Evolutionary conservation across 23 tunicate genomes (phyloP).

Genomic region (Phallusia fumigata): DNA sequence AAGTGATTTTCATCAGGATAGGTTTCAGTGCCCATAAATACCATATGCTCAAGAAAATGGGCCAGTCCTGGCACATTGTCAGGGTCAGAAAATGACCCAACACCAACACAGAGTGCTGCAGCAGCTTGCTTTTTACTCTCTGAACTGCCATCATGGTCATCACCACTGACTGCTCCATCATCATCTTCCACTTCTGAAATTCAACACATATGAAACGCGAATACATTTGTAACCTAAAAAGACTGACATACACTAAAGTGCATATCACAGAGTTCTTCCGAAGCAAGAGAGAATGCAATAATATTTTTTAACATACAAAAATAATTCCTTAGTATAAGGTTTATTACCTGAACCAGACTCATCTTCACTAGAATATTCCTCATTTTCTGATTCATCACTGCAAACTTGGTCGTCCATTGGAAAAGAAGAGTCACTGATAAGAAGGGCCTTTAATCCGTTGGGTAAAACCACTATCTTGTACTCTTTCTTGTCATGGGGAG

Average conservation of each 20-base stretch:
- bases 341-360: conserved; percentile 10
- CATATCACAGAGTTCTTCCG: too few species aligned
- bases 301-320: too few species aligned
- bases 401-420: neutral
- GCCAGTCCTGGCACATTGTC: conserved; percentile 78
- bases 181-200: neutral
- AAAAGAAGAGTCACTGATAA: neutral
- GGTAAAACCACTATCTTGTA: neutral
- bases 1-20: conserved; percentile 92
- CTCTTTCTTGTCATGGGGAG: conserved; percentile 1
- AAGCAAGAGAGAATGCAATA: too few species aligned
- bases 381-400: neutral
- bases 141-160: conserved; percentile 13
- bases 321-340: too few species aligned
- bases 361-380: neutral
- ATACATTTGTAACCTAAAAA: too few species aligned
- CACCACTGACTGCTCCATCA: neutral
- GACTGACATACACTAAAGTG: too few species aligned
- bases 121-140: conserved; percentile 77
- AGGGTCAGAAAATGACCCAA: conserved; percentile 93
- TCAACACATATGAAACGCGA: too few species aligned
- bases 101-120: conserved; percentile 75
- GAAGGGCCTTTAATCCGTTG: neutral
- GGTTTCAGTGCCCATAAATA: conserved; percentile 92
- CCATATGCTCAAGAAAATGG: conserved; percentile 97